Conservation (phyloP, 1,140 invertebrate genomes). For the Drosophila bocqueti region DNA sequence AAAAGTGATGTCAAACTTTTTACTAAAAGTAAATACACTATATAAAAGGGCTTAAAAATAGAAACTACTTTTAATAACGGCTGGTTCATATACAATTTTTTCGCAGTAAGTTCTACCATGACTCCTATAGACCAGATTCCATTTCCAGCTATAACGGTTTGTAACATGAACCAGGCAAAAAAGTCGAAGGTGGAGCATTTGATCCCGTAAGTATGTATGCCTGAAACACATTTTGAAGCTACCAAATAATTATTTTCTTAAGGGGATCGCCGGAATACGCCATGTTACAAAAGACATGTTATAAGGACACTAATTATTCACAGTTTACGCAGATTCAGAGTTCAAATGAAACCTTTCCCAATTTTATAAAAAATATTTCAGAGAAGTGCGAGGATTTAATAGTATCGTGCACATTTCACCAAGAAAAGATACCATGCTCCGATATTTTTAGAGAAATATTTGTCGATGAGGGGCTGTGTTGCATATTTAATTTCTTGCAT, state of each 20-base stretch:
- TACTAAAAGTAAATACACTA: background rate
- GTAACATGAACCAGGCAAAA: constrained; percentile 92
- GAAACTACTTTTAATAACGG: background rate
- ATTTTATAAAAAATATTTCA: constrained; percentile 59
- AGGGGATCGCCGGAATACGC: constrained; percentile 61
- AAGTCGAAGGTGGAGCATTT: constrained; percentile 85
- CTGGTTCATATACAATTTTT: background rate
- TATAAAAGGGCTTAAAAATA: background rate
- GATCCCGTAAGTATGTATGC: constrained; percentile 29
- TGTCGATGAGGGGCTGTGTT: constrained; percentile 93
- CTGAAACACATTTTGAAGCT: too few species aligned
- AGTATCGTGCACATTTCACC: constrained; percentile 55
- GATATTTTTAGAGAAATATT: constrained; percentile 91
- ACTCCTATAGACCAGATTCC: constrained; percentile 88
- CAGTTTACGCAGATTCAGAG: constrained; percentile 31
- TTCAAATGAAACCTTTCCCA: constrained; percentile 55
- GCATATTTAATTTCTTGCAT: constrained; percentile 91
- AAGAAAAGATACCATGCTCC: constrained; percentile 86
- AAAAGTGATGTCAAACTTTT: background rate
- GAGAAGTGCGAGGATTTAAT: constrained; percentile 66
- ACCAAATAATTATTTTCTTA: background rate
- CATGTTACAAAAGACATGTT: constrained; percentile 72
- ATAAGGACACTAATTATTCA: constrained; percentile 54
- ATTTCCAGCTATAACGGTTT: constrained; percentile 93
- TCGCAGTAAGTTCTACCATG: constrained; percentile 86